phyloP scores from a whole-genome alignment of 2,113 vertebrate species.

The Morone chrysops region DNA sequence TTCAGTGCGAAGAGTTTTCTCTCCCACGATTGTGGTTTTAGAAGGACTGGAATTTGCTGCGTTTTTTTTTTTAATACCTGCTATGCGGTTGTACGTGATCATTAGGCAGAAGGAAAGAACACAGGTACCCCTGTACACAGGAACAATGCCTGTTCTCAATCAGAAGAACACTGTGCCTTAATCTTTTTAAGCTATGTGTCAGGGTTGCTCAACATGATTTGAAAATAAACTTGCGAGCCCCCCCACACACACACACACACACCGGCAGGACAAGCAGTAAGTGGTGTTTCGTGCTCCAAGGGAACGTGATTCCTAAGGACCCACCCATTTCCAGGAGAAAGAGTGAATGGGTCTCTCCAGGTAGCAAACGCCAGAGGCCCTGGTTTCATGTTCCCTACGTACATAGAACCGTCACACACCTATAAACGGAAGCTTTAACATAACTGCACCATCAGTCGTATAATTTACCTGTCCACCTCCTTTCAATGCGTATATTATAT shows the following conservation, averaged over 20 bases:
- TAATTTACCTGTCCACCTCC: neutral
- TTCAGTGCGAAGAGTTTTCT: neutral
- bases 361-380: constrained; percentile 51
- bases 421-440: neutral
- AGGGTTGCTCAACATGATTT: constrained; percentile 8
- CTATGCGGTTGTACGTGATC: neutral
- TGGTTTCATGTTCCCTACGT: constrained; percentile 27
- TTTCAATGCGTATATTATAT: no score
- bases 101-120: neutral
- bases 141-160: neutral
- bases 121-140: neutral
- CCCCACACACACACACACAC: constrained; percentile 2
- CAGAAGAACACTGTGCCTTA: neutral
- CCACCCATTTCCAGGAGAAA: constrained; percentile 31
- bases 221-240: neutral
- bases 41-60: neutral
- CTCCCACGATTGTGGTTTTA: neutral
- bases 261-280: neutral
- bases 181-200: neutral
- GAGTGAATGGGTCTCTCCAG: constrained; percentile 1
- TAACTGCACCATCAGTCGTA: neutral
- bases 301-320: constrained; percentile 35
- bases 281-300: constrained; percentile 9
- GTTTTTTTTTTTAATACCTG: neutral
- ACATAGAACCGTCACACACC: neutral